A percentile compares a stretch with the other conserved stretches of the same genome.
phyloP scores from a whole-genome alignment of 1,140 invertebrate species.

The Monochamus saltuarius region DNA sequence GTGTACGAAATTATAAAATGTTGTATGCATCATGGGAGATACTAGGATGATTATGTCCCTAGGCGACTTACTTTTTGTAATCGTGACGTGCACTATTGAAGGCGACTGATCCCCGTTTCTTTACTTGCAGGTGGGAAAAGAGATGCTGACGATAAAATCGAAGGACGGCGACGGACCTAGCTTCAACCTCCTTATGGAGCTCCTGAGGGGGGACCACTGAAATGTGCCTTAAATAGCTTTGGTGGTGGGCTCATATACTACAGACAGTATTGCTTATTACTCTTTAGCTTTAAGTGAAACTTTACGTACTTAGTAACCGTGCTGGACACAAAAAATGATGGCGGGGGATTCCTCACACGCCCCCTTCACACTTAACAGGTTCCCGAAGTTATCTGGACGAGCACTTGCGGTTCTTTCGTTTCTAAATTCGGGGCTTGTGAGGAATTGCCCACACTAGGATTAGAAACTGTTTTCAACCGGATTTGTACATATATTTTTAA shows the following conservation, averaged over 20 bases:
- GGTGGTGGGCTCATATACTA: constrained; percentile 42
- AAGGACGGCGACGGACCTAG: constrained; percentile 84
- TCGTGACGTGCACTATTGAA: too few relatives aligned
- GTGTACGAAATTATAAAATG: too few relatives aligned
- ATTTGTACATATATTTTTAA: constrained; percentile 33
- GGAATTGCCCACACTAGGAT: background rate
- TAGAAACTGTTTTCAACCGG: constrained; percentile 6
- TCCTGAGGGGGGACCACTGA: constrained; percentile 87
- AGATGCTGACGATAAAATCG: constrained; percentile 82
- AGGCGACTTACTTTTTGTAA: too few relatives aligned
- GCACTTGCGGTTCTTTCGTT: too few relatives aligned
- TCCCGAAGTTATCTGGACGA: too few relatives aligned
- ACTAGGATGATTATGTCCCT: too few relatives aligned
- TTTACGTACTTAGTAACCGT: constrained; percentile 43
- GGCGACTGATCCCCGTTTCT: constrained; percentile 22
- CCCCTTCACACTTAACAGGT: background rate
- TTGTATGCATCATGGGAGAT: too few relatives aligned
- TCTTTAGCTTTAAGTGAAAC: constrained; percentile 43
- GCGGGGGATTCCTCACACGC: constrained; percentile 11
- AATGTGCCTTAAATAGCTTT: constrained; percentile 49
- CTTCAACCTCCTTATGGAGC: constrained; percentile 94
- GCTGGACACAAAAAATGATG: constrained; percentile 35
- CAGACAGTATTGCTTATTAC: constrained; percentile 39
- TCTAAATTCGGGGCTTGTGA: background rate
- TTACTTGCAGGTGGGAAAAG: constrained; percentile 78